These are phyloP conservation scores for Agelas oroides DNA, from an alignment of 37 sponge, comb jelly and placozoan genomes.

Conservation along the genomic window DNA sequence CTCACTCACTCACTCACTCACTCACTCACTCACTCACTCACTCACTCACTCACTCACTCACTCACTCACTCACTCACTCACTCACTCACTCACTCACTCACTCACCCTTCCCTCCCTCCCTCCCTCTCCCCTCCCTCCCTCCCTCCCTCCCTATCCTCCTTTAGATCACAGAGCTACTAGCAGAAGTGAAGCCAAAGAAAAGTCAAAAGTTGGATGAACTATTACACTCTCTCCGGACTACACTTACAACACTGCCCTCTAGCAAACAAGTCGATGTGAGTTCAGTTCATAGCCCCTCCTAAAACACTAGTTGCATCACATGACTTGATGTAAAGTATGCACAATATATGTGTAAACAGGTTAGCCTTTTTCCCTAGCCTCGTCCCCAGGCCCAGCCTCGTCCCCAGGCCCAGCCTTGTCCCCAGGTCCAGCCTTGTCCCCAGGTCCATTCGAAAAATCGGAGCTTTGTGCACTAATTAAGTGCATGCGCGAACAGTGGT, in stretches of 20 bases:
- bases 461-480: too few species aligned
- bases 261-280: slow-evolving; percentile 62
- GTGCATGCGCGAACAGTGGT: too few species aligned
- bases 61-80: not conserved
- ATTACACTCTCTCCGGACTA: slow-evolving; percentile 49
- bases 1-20: not conserved
- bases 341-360: too few species aligned
- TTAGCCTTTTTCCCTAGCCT: too few species aligned
- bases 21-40: not conserved
- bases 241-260: slow-evolving; percentile 56
- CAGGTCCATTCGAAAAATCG: too few species aligned
- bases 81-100: too few species aligned
- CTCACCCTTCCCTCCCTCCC: not conserved
- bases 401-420: too few species aligned
- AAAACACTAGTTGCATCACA: too few species aligned
- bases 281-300: too few species aligned
- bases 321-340: too few species aligned
- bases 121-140: not conserved
- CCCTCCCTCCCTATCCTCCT: not conserved
- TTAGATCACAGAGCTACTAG: slow-evolving; percentile 87
- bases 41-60: not conserved
- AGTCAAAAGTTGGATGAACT: slow-evolving; percentile 55
- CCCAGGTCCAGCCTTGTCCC: too few species aligned
- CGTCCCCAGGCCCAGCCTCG: too few species aligned
- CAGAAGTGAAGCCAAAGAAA: slow-evolving; percentile 69